Base-by-base conservation (phyloP, 2,113 vertebrate genomes). In the Paramormyrops kingsleyae region DNA sequence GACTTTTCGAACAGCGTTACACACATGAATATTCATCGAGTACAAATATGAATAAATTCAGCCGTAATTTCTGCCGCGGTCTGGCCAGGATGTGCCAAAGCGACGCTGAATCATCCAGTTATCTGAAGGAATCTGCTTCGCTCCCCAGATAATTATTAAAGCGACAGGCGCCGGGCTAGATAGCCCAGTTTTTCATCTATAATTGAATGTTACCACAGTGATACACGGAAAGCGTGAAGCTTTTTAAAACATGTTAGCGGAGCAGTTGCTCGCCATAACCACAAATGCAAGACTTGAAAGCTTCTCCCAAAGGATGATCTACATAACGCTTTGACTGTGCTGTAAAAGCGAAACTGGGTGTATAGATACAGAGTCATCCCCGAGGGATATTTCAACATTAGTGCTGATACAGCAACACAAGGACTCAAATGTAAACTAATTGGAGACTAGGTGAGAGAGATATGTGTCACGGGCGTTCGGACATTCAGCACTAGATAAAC, bases 11-110 rank as follows among this genome's bases (percentile, higher is more conserved):
- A 84, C 62, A 89, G 89, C 88, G 74, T 90, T 8, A 80, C 89
- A 87, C 70, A 53, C 89, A 91, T 89, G 91, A 91, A 94, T 94
- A 94, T 94, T 95, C 91, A 93, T 90, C 49, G 91, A 88, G 88
- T 66, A 84, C 89, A 91, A 92, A 92, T 74, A 89, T 90, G 90
- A 91, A 93, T 92, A 89, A 89, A 92, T 62, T 87, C 56, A 88
- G 87, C 46, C 52, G 49, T 89, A 90, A 52, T 90, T 88, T 84
- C 59, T 90, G 88, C 21, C 1, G 59, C 83, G 8, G 62, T 66
- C 87, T 91, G 91, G 90, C 90, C 88, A 91, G 47, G 87, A 85
- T 21, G 52, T 46, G 88, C 92, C 92, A 94, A 93, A 66, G 90
- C 74, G 89, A 74, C 74, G 90, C 92, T 93, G 93, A 94, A 85